These are phyloP conservation scores for Latheticus oryzae DNA, from an alignment of 2,888 invertebrate species.

Conservation along the genomic window DNA sequence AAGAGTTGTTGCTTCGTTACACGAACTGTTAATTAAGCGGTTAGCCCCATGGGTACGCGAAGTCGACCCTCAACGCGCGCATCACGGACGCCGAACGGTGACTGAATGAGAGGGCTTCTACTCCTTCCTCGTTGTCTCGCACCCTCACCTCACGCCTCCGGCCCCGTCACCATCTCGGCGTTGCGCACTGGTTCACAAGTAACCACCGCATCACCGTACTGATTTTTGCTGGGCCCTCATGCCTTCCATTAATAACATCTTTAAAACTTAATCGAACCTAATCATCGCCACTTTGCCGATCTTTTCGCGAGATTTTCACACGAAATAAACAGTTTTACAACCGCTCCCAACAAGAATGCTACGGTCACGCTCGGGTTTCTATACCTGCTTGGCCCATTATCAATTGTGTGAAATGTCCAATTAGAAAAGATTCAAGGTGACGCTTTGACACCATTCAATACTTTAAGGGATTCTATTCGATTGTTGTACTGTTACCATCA, in stretches of 20 bases:
- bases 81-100: conserved; percentile 66
- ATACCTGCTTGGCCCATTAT: conserved; percentile 15
- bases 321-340: too few species aligned
- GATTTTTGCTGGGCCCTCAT: conserved; percentile 57
- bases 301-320: conserved; percentile 7
- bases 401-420: conserved; percentile 34
- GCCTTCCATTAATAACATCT: conserved; percentile 32
- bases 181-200: conserved; percentile 65
- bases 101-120: conserved; percentile 64
- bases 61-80: conserved; percentile 62
- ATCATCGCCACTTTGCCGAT: conserved; percentile 7
- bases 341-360: not conserved
- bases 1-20: conserved; percentile 4
- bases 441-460: conserved; percentile 34
- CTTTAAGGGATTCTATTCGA: conserved; percentile 32
- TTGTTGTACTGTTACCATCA: conserved; percentile 25
- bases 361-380: conserved; percentile 14
- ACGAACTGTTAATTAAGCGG: conserved; percentile 54
- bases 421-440: conserved; percentile 40
- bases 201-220: conserved; percentile 64
- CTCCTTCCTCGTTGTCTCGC: conserved; percentile 66
- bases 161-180: conserved; percentile 54
- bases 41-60: conserved; percentile 32
- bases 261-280: conserved; percentile 21
- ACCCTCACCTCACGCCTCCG: conserved; percentile 66